Evolutionary conservation across 1,140 invertebrate species (phyloP).

Genomic region (Babylonia areolata): DNA sequence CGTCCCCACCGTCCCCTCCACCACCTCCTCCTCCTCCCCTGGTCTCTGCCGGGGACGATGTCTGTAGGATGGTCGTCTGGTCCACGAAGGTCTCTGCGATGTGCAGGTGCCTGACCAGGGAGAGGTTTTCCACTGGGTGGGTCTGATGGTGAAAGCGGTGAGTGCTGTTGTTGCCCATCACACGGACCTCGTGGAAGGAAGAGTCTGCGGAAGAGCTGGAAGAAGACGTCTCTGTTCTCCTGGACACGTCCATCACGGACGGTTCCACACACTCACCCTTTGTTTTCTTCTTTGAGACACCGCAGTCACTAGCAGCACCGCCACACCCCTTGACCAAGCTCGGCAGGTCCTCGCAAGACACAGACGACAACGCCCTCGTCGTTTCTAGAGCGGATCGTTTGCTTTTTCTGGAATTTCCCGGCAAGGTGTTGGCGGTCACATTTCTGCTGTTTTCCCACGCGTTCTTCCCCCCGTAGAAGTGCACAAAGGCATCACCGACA

Average conservation of each 20-base stretch:
- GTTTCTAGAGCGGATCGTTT: neutral
- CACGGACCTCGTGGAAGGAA: slow-evolving; percentile 39
- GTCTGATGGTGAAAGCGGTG: slow-evolving; percentile 39
- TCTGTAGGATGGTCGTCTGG: slow-evolving; percentile 39
- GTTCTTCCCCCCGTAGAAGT: neutral
- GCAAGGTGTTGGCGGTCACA: neutral
- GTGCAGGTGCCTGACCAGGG: slow-evolving; percentile 52
- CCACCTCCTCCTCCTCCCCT: slow-evolving; percentile 6
- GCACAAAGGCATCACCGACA: neutral
- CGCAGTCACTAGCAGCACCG: neutral
- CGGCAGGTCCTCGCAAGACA: neutral
- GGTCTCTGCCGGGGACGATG: neutral
- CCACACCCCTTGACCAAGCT: neutral
- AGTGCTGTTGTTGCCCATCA: slow-evolving; percentile 49
- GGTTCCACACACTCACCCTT: neutral
- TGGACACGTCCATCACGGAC: neutral
- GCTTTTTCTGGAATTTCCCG: neutral
- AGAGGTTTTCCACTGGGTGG: slow-evolving; percentile 43
- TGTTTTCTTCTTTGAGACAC: neutral
- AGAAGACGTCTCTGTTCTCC: neutral
- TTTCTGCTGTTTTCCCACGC: neutral
- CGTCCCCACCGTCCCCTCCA: too few relatives aligned
- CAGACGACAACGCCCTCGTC: too few relatives aligned
- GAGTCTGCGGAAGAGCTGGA: slow-evolving; percentile 39
- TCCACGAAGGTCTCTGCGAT: slow-evolving; percentile 59